These are phyloP conservation scores for Mycalesis mineus DNA, from an alignment of 2,888 invertebrate species.

Conservation along the genomic window DNA sequence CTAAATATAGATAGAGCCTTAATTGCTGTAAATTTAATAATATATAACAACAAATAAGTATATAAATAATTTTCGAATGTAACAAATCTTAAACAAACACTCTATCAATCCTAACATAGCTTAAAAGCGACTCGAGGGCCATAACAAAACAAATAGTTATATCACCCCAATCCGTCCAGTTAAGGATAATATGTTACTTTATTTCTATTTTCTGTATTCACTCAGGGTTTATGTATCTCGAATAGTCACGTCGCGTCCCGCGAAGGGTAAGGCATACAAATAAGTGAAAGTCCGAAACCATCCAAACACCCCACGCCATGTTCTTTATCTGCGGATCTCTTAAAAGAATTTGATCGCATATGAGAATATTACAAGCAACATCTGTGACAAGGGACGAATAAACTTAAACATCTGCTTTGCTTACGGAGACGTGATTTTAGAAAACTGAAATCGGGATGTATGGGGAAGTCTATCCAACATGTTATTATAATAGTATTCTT, in stretches of 20 bases:
- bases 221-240: constrained; percentile 78
- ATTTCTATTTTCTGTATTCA: constrained; percentile 79
- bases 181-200: constrained; percentile 76
- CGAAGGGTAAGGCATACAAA: constrained; percentile 76
- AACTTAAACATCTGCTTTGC: constrained; percentile 46
- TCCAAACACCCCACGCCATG: constrained; percentile 69
- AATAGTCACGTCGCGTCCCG: constrained; percentile 75
- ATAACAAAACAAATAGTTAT: constrained; percentile 37
- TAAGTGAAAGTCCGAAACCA: constrained; percentile 75
- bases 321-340: constrained; percentile 77
- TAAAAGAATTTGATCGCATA: constrained; percentile 77
- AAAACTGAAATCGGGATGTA: not conserved
- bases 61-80: not conserved
- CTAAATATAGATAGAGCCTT: too few relatives aligned
- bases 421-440: constrained; percentile 16
- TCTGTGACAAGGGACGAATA: constrained; percentile 75
- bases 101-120: not conserved
- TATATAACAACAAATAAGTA: too few relatives aligned
- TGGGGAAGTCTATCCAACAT: too few relatives aligned
- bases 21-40: too few relatives aligned
- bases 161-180: constrained; percentile 68
- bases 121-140: constrained; percentile 14
- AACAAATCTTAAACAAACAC: not conserved
- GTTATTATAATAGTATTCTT: too few relatives aligned
- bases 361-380: constrained; percentile 75